Base-by-base conservation (phyloP, 2,113 vertebrate species). In the Pardalotus punctatus region DNA sequence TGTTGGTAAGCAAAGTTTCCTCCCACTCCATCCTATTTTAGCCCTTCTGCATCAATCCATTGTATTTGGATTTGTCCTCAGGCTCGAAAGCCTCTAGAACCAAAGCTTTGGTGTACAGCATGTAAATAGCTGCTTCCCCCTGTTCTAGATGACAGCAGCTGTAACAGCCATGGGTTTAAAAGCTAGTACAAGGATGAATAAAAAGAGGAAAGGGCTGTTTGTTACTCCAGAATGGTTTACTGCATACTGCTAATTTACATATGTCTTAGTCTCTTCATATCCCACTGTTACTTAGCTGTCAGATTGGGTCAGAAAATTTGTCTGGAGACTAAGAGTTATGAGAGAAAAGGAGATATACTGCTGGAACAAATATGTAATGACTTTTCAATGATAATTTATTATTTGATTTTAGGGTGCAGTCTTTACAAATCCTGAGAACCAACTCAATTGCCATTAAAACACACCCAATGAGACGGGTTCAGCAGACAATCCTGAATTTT, bases 381-480 rank as follows among this genome's bases (percentile, higher is more conserved):
- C 33, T 53, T 82, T 53, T 17, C 35, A 76, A 15, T 17, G 38
- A 15, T 29, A 13, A 16, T 10, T 60, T 43, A 45, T 43, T 33
- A 14, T 58, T 42, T 66, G 38, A 62, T 80, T 84, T 74, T 73
- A 35, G 19, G 18, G 5, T 36, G 10, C 22, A 23, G 10, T 42
- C 36, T 80, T 77, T 14, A 35, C 4, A 78, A 35, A 66, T n/a
- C 33, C 31, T 43, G 31, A 80, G 24, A 35, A 66, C 6, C 10
- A 56, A 23, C 21, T 81, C 36, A n/a, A 27, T 10, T 36, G 14
- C 20, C 24, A 9, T 60, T 24, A 36, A 54, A 86, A 60, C 27
- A 25, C 21, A 62, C 6, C 11, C 56, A 80, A 15, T 0, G 0
- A n/a, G 12, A 19, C n/a, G n/a, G n/a, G n/a, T n/a, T n/a, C n/a